Conservation (phyloP, 2,797 vertebrate genomes). For the Eulemur coronatus region DNA sequence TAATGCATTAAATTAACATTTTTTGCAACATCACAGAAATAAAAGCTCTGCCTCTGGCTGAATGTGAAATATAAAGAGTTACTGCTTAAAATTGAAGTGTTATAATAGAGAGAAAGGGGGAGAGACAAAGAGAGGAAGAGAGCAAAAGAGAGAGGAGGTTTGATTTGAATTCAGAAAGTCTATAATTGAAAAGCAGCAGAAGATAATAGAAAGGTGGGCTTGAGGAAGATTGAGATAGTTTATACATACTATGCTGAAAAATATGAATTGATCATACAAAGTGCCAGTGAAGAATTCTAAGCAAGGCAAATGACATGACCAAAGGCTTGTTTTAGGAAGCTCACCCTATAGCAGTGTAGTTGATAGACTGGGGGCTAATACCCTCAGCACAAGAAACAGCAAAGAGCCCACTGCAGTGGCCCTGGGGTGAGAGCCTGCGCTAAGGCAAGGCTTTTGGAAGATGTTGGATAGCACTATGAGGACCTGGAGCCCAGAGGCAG, state of each 20-base stretch:
- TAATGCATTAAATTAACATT: conserved; percentile 79
- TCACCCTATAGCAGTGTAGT: neutral
- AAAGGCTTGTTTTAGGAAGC: neutral
- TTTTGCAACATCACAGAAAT: conserved; percentile 73
- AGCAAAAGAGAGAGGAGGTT: neutral
- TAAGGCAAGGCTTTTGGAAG: neutral
- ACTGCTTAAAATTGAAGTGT: conserved; percentile 57
- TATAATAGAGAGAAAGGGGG: neutral
- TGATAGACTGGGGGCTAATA: neutral
- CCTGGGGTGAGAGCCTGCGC: neutral
- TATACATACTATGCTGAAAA: neutral
- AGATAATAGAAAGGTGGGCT: neutral
- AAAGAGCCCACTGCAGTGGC: neutral
- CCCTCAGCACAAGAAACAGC: neutral
- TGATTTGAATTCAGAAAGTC: neutral
- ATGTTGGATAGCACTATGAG: neutral
- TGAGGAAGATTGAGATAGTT: neutral
- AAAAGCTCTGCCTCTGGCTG: conserved; percentile 64
- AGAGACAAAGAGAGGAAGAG: neutral
- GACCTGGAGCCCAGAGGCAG: neutral
- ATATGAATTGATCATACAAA: neutral
- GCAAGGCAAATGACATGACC: neutral
- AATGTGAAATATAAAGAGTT: conserved; percentile 64
- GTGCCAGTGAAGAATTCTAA: neutral
- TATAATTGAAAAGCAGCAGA: neutral